These are phyloP conservation scores for Microctenopoma stevenorrisi DNA, from an alignment of 2,797 vertebrate species.

Conservation along the genomic window DNA sequence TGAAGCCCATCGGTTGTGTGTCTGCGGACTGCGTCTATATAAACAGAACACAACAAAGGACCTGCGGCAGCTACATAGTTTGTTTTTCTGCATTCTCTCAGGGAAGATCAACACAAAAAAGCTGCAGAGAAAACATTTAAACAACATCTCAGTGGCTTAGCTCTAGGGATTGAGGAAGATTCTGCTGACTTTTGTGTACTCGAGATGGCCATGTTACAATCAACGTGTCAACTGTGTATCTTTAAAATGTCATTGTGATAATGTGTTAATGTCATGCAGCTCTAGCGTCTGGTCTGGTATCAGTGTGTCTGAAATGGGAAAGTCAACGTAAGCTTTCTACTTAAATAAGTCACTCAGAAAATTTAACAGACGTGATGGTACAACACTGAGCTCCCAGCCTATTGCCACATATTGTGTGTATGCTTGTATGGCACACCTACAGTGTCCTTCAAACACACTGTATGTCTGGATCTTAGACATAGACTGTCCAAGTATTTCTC, in stretches of 20 bases:
- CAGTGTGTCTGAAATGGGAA: background rate
- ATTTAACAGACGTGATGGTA: background rate
- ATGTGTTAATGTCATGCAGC: no score
- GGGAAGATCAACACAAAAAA: background rate
- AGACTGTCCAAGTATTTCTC: no score
- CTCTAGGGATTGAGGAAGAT: background rate
- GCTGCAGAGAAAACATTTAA: background rate
- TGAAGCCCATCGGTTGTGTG: background rate
- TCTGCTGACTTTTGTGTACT: background rate
- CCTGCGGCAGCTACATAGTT: background rate
- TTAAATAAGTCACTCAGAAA: background rate
- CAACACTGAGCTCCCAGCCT: background rate
- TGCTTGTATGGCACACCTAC: no score
- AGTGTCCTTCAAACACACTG: background rate
- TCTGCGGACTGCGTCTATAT: background rate
- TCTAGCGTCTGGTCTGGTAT: background rate
- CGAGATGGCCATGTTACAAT: background rate
- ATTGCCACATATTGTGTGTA: no score
- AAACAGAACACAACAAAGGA: background rate
- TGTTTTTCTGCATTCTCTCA: background rate
- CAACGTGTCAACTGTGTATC: background rate
- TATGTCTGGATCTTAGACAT: no score
- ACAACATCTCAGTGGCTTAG: background rate
- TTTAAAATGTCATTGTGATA: background rate
- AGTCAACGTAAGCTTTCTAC: background rate